phyloP scores from a whole-genome alignment of 2,888 invertebrate species.

The Drosophila cognata region DNA sequence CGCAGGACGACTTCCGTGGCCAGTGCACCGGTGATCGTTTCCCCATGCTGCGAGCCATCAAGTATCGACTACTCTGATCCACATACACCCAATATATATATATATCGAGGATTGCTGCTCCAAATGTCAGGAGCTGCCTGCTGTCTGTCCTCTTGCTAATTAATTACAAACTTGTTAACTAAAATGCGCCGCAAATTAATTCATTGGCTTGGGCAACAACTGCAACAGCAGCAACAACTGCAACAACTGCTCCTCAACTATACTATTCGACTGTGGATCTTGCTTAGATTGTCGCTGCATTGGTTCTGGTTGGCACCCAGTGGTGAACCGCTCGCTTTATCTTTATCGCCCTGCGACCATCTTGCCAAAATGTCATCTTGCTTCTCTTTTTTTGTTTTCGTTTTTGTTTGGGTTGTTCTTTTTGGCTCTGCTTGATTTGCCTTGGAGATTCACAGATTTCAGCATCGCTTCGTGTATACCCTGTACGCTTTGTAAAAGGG shows the following conservation, averaged over 20 bases:
- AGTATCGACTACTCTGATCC: constrained; percentile 86
- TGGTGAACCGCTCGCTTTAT: constrained; percentile 43
- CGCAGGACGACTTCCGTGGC: constrained; percentile 93
- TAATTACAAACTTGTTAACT: constrained; percentile 81
- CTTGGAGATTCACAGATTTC: constrained; percentile 64
- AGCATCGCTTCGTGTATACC: constrained; percentile 27
- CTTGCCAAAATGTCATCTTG: constrained; percentile 74
- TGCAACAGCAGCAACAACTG: not conserved
- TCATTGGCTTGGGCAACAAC: constrained; percentile 46
- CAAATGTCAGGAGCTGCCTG: constrained; percentile 44
- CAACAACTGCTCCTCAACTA: constrained; percentile 4
- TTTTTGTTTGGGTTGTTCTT: constrained; percentile 23
- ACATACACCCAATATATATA: not conserved
- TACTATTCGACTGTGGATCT: constrained; percentile 26
- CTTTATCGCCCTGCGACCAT: constrained; percentile 70
- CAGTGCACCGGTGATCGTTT: constrained; percentile 92
- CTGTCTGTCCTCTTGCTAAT: constrained; percentile 66
- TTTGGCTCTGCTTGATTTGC: constrained; percentile 24
- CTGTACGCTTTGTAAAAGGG: not conserved
- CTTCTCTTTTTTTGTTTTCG: constrained; percentile 13
- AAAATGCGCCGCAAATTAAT: constrained; percentile 78
- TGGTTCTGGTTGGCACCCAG: constrained; percentile 75
- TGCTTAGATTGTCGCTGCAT: constrained; percentile 73
- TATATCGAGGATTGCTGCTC: constrained; percentile 3
- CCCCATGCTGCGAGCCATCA: constrained; percentile 91